Conservation (phyloP, 2,797 vertebrate species). For the Spinus olivaceus region DNA sequence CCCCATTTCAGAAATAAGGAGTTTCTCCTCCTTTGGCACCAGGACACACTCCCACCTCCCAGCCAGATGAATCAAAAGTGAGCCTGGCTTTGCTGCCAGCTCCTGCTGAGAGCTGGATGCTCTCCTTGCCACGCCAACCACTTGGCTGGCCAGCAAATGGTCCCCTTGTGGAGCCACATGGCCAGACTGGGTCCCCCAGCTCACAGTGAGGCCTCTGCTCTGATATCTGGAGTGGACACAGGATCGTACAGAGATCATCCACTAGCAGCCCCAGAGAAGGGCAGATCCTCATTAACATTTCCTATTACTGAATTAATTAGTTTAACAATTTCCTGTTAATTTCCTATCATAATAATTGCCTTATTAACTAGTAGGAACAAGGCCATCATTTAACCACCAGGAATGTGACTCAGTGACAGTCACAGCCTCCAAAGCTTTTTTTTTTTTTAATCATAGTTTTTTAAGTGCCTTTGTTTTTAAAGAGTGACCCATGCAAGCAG, state of each 20-base stretch:
- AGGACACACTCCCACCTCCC: not conserved
- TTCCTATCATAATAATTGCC: not conserved
- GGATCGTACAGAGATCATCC: fast-evolving
- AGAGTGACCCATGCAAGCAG: not conserved
- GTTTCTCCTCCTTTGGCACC: not conserved
- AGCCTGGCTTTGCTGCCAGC: not conserved
- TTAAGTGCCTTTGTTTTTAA: not conserved
- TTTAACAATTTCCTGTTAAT: not conserved
- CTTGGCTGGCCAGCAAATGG: not conserved
- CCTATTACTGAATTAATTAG: not conserved
- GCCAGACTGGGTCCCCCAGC: not conserved
- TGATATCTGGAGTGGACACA: fast-evolving
- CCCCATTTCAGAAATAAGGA: not conserved
- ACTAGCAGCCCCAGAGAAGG: not conserved
- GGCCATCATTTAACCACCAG: not conserved
- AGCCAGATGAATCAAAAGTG: fast-evolving
- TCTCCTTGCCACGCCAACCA: fast-evolving
- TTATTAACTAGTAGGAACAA: not conserved
- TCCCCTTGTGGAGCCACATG: not conserved
- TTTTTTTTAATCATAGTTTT: not conserved
- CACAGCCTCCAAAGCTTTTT: not conserved
- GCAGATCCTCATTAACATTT: not conserved
- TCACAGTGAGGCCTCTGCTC: not conserved
- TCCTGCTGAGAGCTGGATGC: not conserved
- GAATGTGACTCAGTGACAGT: not conserved